Conservation (phyloP, 2,888 invertebrate species). For the Philereme vetulata region DNA sequence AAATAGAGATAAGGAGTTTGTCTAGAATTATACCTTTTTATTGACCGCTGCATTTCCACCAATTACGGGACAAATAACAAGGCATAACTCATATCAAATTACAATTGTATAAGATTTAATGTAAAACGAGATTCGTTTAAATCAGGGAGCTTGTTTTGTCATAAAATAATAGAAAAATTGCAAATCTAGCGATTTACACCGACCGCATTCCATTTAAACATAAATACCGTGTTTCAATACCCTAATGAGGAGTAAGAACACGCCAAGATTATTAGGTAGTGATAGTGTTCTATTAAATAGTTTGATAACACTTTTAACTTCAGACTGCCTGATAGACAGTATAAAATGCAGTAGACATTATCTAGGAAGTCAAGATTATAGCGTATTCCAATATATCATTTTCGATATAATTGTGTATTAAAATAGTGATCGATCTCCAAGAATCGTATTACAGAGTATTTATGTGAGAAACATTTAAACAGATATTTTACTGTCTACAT, state of each 20-base stretch:
- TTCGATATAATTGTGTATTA: neutral
- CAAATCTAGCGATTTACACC: neutral
- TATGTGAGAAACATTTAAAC: constrained; percentile 18
- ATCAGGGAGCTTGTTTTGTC: neutral
- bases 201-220: neutral
- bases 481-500: constrained; percentile 45
- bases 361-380: constrained; percentile 8
- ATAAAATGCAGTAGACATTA: constrained; percentile 1
- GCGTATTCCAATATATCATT: constrained; percentile 11
- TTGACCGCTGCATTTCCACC: neutral
- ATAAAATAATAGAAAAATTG: neutral
- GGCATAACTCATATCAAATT: too few relatives aligned
- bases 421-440: constrained; percentile 10
- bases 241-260: too few relatives aligned
- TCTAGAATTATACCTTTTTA: neutral
- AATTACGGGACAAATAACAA: too few relatives aligned
- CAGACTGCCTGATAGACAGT: neutral
- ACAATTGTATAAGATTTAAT: too few relatives aligned
- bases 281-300: too few relatives aligned
- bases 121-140: constrained; percentile 25
- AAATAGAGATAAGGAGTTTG: constrained; percentile 14
- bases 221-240: neutral
- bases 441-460: constrained; percentile 24
- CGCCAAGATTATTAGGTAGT: neutral
- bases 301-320: neutral